Evolutionary conservation across 2,113 vertebrate genomes (phyloP), one percentile per base, ranked within the genome.

Genomic region (Otus sunia): DNA sequence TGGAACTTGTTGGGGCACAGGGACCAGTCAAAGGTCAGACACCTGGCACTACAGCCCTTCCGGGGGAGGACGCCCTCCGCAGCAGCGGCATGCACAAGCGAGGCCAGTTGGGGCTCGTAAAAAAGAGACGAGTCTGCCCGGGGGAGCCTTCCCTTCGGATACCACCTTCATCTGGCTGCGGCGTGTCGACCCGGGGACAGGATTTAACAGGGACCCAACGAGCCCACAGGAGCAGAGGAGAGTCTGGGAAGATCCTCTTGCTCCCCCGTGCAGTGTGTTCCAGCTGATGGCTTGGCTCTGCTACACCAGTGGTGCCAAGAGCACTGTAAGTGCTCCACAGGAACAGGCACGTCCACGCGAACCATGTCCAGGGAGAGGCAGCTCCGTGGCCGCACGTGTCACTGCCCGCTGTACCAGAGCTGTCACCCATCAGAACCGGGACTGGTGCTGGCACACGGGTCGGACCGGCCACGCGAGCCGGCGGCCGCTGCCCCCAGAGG

Each of bases 81-180:
- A 12, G 19, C 69, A 43, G 2, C 6, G 52, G 53, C 10, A 34
- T 1, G 3, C 12, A 16, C 15, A 1, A 47, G 45, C 10, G 5
- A 16, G 39, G 58, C 41, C 59, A 49, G 1, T 19, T 5, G 7
- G 15, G 39, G 19, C n/a, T 36, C 7, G 5, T 7, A 12, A 26
- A 14, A 14, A 45, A 63, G 37, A 56, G 16, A 4, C 1, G 1
- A 43, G 13, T 6, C 26, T 27, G 47, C 75, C 19, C 0, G 0
- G 39, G n/a, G 23, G 3, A 36, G 8, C 8, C 4, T 26, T 5
- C 67, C 43, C 53, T 77, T 11, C 0, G 4, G 47, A 27, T 22
- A 43, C 9, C 15, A 18, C 25, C 78, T 39, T 32, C 3, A 0
- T 25, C 71, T n/a, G 55, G 21, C 21, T 29, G 20, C 0, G 0